Percentiles rank a stretch among this genome's conserved stretches.
These are phyloP conservation scores for Pandemis corylana DNA, from an alignment of 2,888 invertebrate genomes.

Conservation along the genomic window DNA sequence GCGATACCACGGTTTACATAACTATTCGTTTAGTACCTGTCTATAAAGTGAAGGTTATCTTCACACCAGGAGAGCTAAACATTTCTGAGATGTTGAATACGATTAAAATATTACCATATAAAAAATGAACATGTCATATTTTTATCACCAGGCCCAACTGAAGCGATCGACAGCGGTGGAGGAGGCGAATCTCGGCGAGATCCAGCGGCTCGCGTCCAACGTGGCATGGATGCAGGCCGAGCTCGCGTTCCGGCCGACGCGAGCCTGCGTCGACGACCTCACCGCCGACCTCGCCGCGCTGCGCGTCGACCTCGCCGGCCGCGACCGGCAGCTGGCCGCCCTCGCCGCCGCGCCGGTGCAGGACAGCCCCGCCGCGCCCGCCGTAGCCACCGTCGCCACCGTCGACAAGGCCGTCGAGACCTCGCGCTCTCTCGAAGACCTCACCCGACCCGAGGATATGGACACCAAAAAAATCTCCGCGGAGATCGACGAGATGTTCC, in stretches of 20 bases:
- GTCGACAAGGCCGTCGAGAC: conserved; percentile 52
- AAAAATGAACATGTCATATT: not conserved
- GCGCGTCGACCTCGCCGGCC: conserved; percentile 42
- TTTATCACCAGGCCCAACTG: conserved; percentile 66
- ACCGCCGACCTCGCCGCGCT: conserved; percentile 67
- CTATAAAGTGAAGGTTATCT: too few species aligned
- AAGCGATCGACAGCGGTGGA: conserved; percentile 79
- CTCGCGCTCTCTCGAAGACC: conserved; percentile 55
- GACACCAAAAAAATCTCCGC: conserved; percentile 73
- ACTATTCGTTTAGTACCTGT: too few species aligned
- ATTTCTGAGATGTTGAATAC: not conserved
- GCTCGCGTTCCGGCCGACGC: conserved; percentile 85
- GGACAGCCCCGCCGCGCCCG: conserved; percentile 48
- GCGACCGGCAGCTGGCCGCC: conserved; percentile 44
- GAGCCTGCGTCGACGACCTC: conserved; percentile 84
- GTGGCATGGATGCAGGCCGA: conserved; percentile 84
- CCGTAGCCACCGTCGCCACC: conserved; percentile 49
- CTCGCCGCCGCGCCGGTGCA: conserved; percentile 44
- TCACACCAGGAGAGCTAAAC: too few species aligned
- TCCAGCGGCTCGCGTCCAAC: conserved; percentile 80
- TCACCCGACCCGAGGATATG: conserved; percentile 50
- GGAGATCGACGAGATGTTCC: conserved; percentile 80
- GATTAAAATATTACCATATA: not conserved
- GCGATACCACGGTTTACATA: not conserved
- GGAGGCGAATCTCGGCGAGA: conserved; percentile 84